Conservation (phyloP, 2,113 vertebrate genomes). For the Myrmecophaga tridactyla region DNA sequence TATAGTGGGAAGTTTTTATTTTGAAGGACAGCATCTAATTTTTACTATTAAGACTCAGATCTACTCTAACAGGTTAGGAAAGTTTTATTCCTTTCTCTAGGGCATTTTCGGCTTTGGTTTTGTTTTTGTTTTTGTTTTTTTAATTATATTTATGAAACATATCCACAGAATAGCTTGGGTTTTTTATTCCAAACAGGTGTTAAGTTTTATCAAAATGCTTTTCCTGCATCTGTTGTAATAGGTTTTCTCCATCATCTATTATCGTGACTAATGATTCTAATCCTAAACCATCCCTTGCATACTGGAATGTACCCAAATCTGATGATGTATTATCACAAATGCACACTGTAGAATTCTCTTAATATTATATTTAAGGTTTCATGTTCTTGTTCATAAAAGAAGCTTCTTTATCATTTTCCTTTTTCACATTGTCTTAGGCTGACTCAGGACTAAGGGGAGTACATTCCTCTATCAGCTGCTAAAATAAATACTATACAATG, state of each 20-base stretch:
- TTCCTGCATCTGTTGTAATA: background rate
- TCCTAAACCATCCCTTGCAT: background rate
- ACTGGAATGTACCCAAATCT: background rate
- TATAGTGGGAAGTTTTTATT: background rate
- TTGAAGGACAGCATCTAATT: background rate
- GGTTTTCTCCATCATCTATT: background rate
- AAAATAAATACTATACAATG: too few relatives aligned
- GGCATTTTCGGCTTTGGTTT: background rate
- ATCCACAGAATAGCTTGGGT: too few relatives aligned
- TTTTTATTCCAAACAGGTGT: background rate
- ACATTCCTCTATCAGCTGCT: too few relatives aligned
- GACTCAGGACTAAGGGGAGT: background rate
- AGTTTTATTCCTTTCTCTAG: background rate
- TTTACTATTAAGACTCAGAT: background rate
- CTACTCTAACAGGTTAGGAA: background rate
- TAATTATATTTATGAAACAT: too few relatives aligned
- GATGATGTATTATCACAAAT: background rate
- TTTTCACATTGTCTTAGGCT: background rate
- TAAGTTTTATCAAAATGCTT: background rate
- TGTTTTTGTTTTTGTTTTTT: too few relatives aligned
- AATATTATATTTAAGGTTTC: background rate
- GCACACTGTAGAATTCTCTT: background rate
- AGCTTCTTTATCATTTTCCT: background rate
- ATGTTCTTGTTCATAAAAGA: background rate
- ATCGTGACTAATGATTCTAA: background rate